Base-by-base conservation (phyloP, 2,888 invertebrate genomes). In the Acanthosepion lycidas region DNA sequence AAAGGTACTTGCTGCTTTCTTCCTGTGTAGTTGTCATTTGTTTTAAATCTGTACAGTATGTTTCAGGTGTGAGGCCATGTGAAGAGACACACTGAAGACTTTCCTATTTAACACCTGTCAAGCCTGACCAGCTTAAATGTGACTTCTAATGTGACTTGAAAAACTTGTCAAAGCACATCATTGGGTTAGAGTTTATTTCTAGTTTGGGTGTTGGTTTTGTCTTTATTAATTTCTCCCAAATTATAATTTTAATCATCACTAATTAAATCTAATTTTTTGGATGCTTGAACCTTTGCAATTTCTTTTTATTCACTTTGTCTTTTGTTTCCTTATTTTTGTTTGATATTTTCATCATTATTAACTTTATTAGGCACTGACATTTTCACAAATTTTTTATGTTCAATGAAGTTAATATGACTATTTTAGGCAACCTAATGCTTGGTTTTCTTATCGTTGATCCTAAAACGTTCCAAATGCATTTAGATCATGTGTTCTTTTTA, bases 111-210 rank as follows among this genome's bases (percentile, higher is more conserved):
- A 78, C n/a, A 78, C 78, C 78, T 64, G 64, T 64, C 59, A 6
- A 8, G 28, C 64, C 20, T 78, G 78, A n/a, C 78, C 78, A 78
- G n/a, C 78, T 78, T 78, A 78, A 78, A 78, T 15, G 78, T 78
- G 28, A 28, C n/a, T 78, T n/a, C 78, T 78, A 78, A 78, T 78
- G 78, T 28, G 78, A 78, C 9, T 28, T 78, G 78, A 78, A 28
- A 78, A 78, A 28, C 28, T 3, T 78, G 3, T 78, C 78, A 78
- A 78, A 78, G 9, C n/a, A n/a, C 28, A 78, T 78, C 78, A 78
- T 78, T 33, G 78, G 78, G 78, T 78, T 78, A 78, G 78, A 78
- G n/a, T n/a, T 78, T 78, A 28, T 78, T 78, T 78, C n/a, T 78
- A 33, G n/a, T 33, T 78, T 78, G 15, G 78, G n/a, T 78, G 78